Conservation (phyloP, 2,113 vertebrate species). For the Glareola pratincola region DNA sequence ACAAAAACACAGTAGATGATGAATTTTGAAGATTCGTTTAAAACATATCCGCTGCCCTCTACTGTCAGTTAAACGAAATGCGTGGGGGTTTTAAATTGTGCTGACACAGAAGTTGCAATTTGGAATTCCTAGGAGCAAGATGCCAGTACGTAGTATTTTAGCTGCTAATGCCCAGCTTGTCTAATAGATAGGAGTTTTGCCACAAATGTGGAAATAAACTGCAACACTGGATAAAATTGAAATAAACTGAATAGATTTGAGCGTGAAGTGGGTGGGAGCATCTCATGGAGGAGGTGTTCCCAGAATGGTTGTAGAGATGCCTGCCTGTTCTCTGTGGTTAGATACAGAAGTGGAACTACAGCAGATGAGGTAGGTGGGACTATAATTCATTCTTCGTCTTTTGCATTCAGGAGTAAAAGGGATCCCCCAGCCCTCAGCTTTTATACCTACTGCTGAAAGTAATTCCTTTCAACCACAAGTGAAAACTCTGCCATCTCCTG, state of each 20-base stretch:
- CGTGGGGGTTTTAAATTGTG: background rate
- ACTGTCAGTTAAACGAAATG: background rate
- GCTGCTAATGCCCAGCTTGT: background rate
- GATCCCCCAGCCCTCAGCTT: constrained; percentile 86
- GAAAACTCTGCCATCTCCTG: constrained; percentile 87
- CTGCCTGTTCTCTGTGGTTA: background rate
- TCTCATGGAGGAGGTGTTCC: background rate
- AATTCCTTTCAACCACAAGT: constrained; percentile 92
- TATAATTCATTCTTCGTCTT: background rate
- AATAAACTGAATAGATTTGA: background rate
- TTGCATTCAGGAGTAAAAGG: constrained; percentile 82
- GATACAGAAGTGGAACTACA: background rate
- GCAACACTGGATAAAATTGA: background rate
- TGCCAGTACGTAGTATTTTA: background rate
- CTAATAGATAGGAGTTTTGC: background rate
- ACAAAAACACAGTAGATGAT: background rate
- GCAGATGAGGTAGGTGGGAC: background rate
- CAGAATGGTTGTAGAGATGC: background rate
- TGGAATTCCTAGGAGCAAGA: background rate
- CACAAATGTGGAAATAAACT: background rate
- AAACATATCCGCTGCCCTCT: constrained; percentile 4
- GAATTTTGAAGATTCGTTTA: background rate
- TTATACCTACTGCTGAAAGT: constrained; percentile 88
- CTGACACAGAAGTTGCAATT: background rate
- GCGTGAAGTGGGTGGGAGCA: background rate